Conservation (phyloP, 2,113 vertebrate species). For the Pholis gunnellus region DNA sequence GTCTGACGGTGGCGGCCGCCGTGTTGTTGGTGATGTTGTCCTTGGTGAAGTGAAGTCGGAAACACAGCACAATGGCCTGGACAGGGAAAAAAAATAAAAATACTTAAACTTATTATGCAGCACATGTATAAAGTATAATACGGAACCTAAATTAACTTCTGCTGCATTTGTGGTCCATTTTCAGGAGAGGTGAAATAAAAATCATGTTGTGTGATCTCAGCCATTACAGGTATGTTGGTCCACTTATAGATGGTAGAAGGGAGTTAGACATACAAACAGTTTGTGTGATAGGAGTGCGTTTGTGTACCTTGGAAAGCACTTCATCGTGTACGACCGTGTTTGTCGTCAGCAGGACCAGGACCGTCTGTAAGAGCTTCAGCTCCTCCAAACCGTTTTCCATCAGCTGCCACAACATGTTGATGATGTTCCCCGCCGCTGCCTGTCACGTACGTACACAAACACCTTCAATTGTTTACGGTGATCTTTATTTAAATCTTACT, state of each 20-base stretch:
- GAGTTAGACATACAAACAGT: not conserved
- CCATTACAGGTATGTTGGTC: not conserved
- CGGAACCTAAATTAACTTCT: not conserved
- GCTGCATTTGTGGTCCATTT: not conserved
- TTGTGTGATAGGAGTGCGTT: not conserved
- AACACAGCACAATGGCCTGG: constrained; percentile 98
- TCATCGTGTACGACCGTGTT: constrained; percentile 99
- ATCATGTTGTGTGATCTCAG: not conserved
- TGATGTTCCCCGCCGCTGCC: constrained; percentile 97
- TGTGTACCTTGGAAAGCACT: constrained; percentile 93
- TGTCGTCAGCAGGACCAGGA: constrained; percentile 97
- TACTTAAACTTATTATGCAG: not conserved
- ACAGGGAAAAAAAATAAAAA: not conserved
- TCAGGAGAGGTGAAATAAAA: not conserved
- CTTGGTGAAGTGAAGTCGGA: constrained; percentile 99
- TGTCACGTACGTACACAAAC: constrained; percentile 69
- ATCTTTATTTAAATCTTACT: not conserved
- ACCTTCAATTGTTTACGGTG: not conserved
- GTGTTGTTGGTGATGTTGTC: constrained; percentile 99
- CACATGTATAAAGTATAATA: not conserved
- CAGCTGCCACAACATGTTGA: constrained; percentile 99
- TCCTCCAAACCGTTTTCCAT: constrained; percentile 99
- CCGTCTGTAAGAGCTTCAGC: constrained; percentile 96
- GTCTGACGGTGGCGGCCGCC: constrained; percentile 95
- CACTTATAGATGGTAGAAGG: not conserved